Evolutionary conservation across 2,797 vertebrate species (phyloP), one percentile per base, ranked within the genome.

Genomic region (Hozukius guyotensis): DNA sequence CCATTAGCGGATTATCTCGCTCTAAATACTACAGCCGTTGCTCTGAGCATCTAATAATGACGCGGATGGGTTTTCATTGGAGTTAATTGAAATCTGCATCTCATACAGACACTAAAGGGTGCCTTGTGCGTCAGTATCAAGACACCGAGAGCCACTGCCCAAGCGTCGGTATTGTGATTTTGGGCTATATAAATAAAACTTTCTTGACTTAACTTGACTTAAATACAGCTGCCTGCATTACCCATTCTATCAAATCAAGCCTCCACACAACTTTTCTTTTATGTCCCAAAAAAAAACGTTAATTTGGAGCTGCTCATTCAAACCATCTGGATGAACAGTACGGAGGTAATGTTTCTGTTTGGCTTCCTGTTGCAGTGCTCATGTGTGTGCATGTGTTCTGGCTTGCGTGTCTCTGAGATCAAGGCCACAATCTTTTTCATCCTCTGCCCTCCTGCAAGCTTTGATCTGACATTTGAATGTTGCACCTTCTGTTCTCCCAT

Each of bases 381-480:
- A 84, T 81, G 81, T 81, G 72, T 82, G 75, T 62, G 62, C 68
- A 81, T 62, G 61, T 64, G 61, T 78, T 86, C 79, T 75, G 77
- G 77, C 83, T 77, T 29, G 63, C 76, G 72, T 75, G 82, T 86
- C 71, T 88, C 62, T 36, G 64, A 91, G 90, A 93, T 93, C 92
- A 94, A 90, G 91, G 90, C 88, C 55, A 57, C 80, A 73, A 85
- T 90, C 89, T 90, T 92, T 53, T 93, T 92, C 88, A 92, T 92
- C 89, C 72, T 68, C 52, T 88, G 85, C 88, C 86, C 87, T 80
- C 76, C 75, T 69, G 78, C 66, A 73, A 86, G 89, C 89, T 93
- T 93, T 93, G 88, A 91, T 92, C 86, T 92, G 88, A 90, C 81
- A 89, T 90, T 88, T 87, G 84, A 92, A 82, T 89, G 85, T 84